A percentile compares a stretch with the other conserved stretches of the same genome.
Evolutionary conservation across 2,888 invertebrate genomes (phyloP).

Genomic region (Toxonevra muliebris): DNA sequence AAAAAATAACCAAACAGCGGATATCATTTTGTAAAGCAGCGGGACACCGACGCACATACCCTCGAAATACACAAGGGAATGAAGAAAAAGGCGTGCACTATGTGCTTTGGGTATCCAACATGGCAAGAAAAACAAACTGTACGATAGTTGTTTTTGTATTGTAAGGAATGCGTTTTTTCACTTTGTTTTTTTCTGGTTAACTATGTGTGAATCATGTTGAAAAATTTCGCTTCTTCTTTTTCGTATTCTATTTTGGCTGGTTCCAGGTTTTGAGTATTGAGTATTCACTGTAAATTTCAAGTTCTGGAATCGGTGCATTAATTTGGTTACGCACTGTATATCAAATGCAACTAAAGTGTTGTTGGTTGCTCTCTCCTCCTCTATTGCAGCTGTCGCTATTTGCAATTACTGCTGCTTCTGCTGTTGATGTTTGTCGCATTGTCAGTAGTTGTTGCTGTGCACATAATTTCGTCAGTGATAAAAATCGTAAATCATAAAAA

Average conservation of each 20-base stretch:
- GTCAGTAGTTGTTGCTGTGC: background rate
- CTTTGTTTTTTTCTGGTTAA: background rate
- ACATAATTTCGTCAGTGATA: background rate
- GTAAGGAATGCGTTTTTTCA: background rate
- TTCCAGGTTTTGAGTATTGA: no score
- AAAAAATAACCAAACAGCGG: no score
- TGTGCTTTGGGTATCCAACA: constrained; percentile 2
- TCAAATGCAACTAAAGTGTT: no score
- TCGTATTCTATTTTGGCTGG: no score
- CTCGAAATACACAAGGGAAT: background rate
- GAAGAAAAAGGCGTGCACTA: constrained; percentile 4
- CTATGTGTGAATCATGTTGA: constrained; percentile 3
- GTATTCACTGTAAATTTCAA: no score
- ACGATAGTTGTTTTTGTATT: background rate
- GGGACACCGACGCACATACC: no score
- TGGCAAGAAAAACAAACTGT: no score
- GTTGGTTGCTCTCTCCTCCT: no score
- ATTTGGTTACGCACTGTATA: no score
- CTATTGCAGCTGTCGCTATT: constrained; percentile 54
- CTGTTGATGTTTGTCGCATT: constrained; percentile 6
- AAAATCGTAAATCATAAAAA: constrained; percentile 2
- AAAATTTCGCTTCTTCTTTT: background rate
- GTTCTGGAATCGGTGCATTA: background rate
- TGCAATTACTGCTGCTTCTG: constrained; percentile 5
- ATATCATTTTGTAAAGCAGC: no score